Evolutionary conservation across 2,888 invertebrate species (phyloP).

Genomic region (Agrenia bidenticulata): DNA sequence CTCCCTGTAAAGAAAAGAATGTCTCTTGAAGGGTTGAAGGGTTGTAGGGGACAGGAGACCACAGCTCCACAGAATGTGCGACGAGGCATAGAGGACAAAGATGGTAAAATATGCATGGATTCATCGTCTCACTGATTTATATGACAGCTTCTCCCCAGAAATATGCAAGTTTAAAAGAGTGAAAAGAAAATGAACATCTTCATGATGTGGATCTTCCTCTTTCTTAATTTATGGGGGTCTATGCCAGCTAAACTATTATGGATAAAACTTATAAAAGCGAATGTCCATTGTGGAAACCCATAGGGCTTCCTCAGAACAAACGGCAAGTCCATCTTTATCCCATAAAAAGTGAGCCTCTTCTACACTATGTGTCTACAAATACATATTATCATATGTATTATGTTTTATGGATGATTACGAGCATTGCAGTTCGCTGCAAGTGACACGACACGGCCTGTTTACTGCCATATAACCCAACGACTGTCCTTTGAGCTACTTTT

Average conservation of each 20-base stretch:
- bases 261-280: no score
- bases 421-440: no score
- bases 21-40: conserved; percentile 13
- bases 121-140: conserved; percentile 44
- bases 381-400: no score
- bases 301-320: no score
- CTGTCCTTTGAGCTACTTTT: no score
- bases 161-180: conserved; percentile 46
- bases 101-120: conserved; percentile 41
- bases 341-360: no score
- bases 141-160: conserved; percentile 37
- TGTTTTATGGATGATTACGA: no score
- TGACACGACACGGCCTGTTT: no score
- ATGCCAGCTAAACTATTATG: neutral
- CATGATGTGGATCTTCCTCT: conserved; percentile 37
- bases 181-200: conserved; percentile 48
- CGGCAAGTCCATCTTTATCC: no score
- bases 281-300: no score
- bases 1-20: neutral
- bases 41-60: conserved; percentile 15
- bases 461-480: no score
- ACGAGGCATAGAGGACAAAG: conserved; percentile 27
- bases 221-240: conserved; percentile 11
- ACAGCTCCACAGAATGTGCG: conserved; percentile 4
- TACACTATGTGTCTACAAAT: no score